Conservation (phyloP, 1,140 invertebrate species). For the Dendrolimus kikuchii region DNA sequence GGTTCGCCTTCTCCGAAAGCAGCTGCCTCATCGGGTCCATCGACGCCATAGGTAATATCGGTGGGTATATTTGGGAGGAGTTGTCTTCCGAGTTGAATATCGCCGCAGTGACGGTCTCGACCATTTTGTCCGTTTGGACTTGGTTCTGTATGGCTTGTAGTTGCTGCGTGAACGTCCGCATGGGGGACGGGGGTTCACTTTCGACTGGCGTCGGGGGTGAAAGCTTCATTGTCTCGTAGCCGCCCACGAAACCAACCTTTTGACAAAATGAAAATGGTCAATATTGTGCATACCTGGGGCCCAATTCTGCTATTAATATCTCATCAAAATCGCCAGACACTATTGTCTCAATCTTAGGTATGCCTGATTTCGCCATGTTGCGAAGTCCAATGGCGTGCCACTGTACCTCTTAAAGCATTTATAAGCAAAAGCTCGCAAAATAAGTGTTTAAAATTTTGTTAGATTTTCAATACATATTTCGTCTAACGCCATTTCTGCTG, state of each 20-base stretch:
- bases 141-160: conserved; percentile 66
- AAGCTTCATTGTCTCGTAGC: conserved; percentile 54
- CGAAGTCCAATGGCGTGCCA: no score
- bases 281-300: not conserved
- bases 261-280: conserved; percentile 3
- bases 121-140: conserved; percentile 68
- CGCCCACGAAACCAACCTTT: conserved; percentile 67
- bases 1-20: conserved; percentile 35
- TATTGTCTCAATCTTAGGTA: no score
- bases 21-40: conserved; percentile 50
- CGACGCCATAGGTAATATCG: conserved; percentile 36
- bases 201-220: conserved; percentile 41
- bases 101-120: conserved; percentile 65
- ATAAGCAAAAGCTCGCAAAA: not conserved
- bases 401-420: no score
- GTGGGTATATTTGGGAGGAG: conserved; percentile 41
- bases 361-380: no score
- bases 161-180: conserved; percentile 56
- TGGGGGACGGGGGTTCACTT: conserved; percentile 39
- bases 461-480: no score
- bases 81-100: conserved; percentile 63
- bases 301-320: no score
- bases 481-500: no score
- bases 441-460: no score
- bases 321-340: no score